Conservation (phyloP, 2,888 invertebrate species). For the Oconnorella tubifera region DNA sequence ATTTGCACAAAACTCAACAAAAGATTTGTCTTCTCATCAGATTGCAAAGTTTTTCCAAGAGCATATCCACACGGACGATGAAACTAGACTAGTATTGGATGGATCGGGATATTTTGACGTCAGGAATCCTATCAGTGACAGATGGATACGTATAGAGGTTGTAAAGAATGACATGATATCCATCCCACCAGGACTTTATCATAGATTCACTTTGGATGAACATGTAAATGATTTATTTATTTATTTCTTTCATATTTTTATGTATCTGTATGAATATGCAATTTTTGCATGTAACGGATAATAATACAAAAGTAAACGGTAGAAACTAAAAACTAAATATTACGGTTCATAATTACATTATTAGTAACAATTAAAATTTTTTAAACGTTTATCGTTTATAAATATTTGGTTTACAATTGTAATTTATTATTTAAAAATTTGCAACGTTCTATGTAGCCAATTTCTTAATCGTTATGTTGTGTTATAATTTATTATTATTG, state of each 20-base stretch:
- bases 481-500: no score
- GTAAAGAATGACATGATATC: slow-evolving; percentile 81
- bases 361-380: no score
- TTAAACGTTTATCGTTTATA: no score
- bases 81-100: slow-evolving; percentile 82
- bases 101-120: slow-evolving; percentile 97
- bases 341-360: background rate
- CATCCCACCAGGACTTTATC: slow-evolving; percentile 93
- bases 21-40: slow-evolving; percentile 42
- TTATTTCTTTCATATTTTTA: background rate
- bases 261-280: background rate
- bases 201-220: slow-evolving; percentile 83
- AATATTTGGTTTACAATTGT: no score
- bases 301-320: background rate
- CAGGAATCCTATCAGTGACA: slow-evolving; percentile 70
- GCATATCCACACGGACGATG: slow-evolving; percentile 93
- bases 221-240: slow-evolving; percentile 24
- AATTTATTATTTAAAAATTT: no score
- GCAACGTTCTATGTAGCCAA: no score
- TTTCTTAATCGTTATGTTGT: no score
- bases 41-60: slow-evolving; percentile 83
- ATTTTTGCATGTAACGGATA: background rate
- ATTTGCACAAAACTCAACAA: no score
- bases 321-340: background rate
- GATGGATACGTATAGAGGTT: slow-evolving; percentile 88